These are phyloP conservation scores for Erinaceus europaeus DNA, from an alignment of 2,113 vertebrate species.

Conservation along the genomic window DNA sequence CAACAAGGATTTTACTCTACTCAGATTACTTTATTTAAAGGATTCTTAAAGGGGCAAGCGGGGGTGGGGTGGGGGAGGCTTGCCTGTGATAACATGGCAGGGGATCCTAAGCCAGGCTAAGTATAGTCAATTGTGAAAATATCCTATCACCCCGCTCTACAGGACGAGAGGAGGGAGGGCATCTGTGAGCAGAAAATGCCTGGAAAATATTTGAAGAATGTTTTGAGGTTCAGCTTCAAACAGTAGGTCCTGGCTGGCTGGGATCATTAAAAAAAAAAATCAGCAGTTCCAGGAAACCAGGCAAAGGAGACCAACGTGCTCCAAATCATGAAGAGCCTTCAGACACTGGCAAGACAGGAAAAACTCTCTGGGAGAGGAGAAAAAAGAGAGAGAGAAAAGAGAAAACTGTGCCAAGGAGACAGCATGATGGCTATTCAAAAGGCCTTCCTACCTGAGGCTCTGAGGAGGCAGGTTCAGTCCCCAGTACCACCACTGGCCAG, in stretches of 20 bases:
- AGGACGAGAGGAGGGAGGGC: slow-evolving; percentile 12
- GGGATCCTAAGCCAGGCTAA: slow-evolving; percentile 55
- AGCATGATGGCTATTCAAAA: too few species aligned
- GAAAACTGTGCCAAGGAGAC: too few species aligned
- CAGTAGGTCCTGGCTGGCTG: not conserved
- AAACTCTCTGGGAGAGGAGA: not conserved
- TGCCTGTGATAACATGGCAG: slow-evolving; percentile 53
- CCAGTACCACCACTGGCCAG: too few species aligned
- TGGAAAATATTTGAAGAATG: slow-evolving; percentile 70
- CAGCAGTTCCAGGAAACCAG: not conserved
- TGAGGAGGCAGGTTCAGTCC: too few species aligned
- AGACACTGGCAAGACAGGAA: not conserved
- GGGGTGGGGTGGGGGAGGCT: too few species aligned
- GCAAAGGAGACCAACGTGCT: not conserved
- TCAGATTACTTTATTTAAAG: slow-evolving; percentile 65
- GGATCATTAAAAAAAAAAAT: not conserved
- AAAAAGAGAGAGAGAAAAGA: not conserved
- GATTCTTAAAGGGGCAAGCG: slow-evolving; percentile 52
- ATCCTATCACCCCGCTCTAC: slow-evolving; percentile 24
- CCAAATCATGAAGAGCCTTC: not conserved
- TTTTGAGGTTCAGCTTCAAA: slow-evolving; percentile 54
- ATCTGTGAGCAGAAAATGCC: slow-evolving; percentile 44
- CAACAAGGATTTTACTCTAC: slow-evolving; percentile 66
- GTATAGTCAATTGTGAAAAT: slow-evolving; percentile 64
- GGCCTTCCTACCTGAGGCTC: too few species aligned